These are phyloP conservation scores for Ploceus nigricollis DNA, from an alignment of 2,113 vertebrate species.

Conservation along the genomic window DNA sequence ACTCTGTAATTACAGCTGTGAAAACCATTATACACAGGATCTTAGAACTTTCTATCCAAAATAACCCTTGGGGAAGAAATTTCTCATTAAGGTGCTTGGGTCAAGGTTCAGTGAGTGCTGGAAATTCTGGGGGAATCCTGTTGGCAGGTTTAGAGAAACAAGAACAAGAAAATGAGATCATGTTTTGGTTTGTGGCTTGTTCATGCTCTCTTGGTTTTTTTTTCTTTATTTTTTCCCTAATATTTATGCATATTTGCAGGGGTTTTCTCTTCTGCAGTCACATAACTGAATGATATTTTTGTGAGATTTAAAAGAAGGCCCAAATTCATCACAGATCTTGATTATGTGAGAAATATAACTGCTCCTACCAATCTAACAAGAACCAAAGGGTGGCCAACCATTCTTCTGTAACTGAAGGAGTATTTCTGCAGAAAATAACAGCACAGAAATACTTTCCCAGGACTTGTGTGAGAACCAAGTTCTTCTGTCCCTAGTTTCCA, in stretches of 20 bases:
- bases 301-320: not conserved
- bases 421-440: not conserved
- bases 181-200: not conserved
- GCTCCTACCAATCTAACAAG: not conserved
- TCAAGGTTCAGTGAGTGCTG: conserved; percentile 18
- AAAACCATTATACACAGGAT: conserved; percentile 26
- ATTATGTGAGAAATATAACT: not conserved
- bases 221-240: not conserved
- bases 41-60: conserved; percentile 36
- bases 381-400: not conserved
- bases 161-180: not conserved
- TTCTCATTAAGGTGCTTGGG: conserved; percentile 19
- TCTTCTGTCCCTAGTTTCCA: not conserved
- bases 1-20: conserved; percentile 38
- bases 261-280: not conserved
- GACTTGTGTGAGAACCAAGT: not conserved
- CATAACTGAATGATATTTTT: not conserved
- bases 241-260: not conserved
- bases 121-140: conserved; percentile 60
- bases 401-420: not conserved
- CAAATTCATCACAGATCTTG: not conserved
- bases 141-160: conserved; percentile 36
- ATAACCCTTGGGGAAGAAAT: conserved; percentile 44
- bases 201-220: not conserved
- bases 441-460: not conserved